A percentile compares a stretch with the other conserved stretches of the same genome.
phyloP scores from a whole-genome alignment of 2,113 vertebrate genomes.

The Himantopus leucocephalus region DNA sequence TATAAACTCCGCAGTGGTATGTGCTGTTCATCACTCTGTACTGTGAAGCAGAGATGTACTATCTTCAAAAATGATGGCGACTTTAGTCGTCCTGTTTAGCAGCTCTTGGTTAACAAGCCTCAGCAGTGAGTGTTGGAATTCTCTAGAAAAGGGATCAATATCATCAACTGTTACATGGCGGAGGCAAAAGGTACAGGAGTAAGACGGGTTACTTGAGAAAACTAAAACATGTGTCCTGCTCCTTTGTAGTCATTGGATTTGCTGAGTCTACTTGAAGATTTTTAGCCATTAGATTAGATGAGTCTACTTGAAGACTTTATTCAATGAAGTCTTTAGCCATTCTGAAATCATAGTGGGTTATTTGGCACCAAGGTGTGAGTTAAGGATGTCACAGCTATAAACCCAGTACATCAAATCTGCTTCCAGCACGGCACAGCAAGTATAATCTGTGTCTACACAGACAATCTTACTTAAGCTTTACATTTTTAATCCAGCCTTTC shows the following conservation, averaged over 20 bases:
- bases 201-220: not conserved
- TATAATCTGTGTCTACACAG: rapidly evolving
- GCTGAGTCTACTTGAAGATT: not conserved
- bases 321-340: not conserved
- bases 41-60: not conserved
- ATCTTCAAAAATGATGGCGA: not conserved
- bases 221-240: not conserved
- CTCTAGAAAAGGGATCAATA: not conserved
- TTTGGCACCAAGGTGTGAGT: not conserved
- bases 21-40: not conserved
- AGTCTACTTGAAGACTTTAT: not conserved
- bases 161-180: not conserved
- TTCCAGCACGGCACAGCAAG: not conserved
- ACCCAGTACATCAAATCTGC: not conserved
- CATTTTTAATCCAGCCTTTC: not conserved
- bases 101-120: not conserved
- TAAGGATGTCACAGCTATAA: not conserved
- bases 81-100: not conserved
- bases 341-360: not conserved
- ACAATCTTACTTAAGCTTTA: not conserved
- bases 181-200: not conserved
- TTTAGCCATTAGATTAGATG: not conserved
- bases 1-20: not conserved
- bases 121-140: not conserved
- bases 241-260: not conserved